Evolutionary conservation across 2,888 invertebrate species (phyloP), one percentile per base, ranked within the genome.

Genomic region (Aphrophora alni): DNA sequence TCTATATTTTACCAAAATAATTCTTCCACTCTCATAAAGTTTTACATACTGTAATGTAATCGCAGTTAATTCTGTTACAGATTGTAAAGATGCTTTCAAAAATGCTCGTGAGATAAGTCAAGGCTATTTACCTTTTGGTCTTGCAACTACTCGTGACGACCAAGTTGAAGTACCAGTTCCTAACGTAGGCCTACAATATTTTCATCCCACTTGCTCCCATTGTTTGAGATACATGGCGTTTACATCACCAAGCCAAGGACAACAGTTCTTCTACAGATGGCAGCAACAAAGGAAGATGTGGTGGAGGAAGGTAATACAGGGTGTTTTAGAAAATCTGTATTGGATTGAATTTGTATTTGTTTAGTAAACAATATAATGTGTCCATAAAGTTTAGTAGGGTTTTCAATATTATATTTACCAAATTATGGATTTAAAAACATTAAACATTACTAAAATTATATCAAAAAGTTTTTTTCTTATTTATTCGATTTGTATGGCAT

Each of bases 281-380:
- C 95, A 95, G 86, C 90, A 93, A 82, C 93, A 94, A 85, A 91
- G 95, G 80, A 94, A 94, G 87, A 92, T 93, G 85, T 96, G 96
- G 95, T 96, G 96, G 96, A 93, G 95, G 88, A 94, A 93, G 87
- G 92, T 93, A 83, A 86, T 82, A 25, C 59, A 38, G 27, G 26
- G 70, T 71, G 21, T 73, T 12, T 38, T 33, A 38, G 51, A 26
- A 73, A 59, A n/a, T n/a, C n/a, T n/a, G n/a, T n/a, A n/a, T n/a
- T n/a, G n/a, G n/a, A n/a, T n/a, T n/a, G n/a, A n/a, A n/a, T n/a
- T n/a, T n/a, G n/a, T n/a, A n/a, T n/a, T n/a, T n/a, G n/a, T n/a
- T n/a, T n/a, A n/a, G n/a, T n/a, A n/a, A n/a, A n/a, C n/a, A n/a
- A n/a, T n/a, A n/a, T n/a, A n/a, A n/a, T n/a, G n/a, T n/a, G n/a